Percentiles rank a stretch among this genome's conserved stretches.
Conservation (phyloP, 2,797 vertebrate genomes). For the Enteromius unitaeniatus region DNA sequence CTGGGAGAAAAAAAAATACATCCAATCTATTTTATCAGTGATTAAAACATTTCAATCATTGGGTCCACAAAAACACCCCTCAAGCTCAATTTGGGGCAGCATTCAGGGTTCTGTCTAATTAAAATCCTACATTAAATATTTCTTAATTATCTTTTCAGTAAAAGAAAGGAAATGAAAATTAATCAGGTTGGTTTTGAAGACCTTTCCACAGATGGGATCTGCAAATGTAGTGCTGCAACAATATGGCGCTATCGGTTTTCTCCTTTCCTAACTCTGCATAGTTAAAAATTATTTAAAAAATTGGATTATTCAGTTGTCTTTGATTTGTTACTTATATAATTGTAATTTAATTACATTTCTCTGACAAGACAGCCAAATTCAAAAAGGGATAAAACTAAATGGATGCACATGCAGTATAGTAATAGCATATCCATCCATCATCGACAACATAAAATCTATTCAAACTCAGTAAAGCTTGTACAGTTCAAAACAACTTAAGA, state of each 20-base stretch:
- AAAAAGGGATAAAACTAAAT: neutral
- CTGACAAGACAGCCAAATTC: neutral
- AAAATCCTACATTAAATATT: conserved; percentile 63
- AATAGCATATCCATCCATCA: neutral
- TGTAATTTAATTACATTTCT: neutral
- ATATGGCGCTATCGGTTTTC: neutral
- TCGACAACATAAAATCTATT: conserved; percentile 13
- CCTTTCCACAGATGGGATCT: conserved; percentile 56
- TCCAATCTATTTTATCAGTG: conserved; percentile 65
- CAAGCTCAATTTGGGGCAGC: conserved; percentile 53
- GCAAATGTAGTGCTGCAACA: conserved; percentile 25
- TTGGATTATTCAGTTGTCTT: neutral
- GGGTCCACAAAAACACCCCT: conserved; percentile 61
- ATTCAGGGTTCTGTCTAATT: conserved; percentile 64
- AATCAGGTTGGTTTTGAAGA: conserved; percentile 63
- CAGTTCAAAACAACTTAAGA: neutral
- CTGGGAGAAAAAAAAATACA: conserved; percentile 36
- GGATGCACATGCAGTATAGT: neutral
- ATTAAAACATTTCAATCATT: conserved; percentile 69
- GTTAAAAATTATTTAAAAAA: conserved; percentile 21
- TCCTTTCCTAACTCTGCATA: neutral
- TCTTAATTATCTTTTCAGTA: conserved; percentile 63
- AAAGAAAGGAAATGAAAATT: conserved; percentile 54
- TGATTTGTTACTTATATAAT: conserved; percentile 4
- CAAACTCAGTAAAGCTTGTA: conserved; percentile 11